Evolutionary conservation across 2,888 invertebrate species (phyloP).

Genomic region (Argyresthia albistria): DNA sequence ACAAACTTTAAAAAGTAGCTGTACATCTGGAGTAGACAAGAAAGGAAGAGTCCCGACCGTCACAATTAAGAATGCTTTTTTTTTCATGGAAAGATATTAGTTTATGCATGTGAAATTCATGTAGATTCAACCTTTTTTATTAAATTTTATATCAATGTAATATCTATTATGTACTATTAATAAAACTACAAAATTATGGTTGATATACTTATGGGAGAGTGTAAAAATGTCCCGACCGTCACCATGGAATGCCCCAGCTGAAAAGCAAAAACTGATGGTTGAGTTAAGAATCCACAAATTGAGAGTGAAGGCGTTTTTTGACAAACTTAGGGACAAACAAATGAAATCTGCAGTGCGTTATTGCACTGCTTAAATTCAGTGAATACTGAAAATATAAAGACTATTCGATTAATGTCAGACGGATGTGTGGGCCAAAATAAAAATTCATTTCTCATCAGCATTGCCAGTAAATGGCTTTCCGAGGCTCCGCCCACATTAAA

Average conservation of each 20-base stretch:
- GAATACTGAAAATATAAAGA: conserved; percentile 5
- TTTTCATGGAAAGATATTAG: conserved; percentile 1
- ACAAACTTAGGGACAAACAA: too few relatives aligned
- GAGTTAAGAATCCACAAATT: too few relatives aligned
- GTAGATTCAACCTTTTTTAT: background rate
- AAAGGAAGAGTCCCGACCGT: conserved; percentile 5
- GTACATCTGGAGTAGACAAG: conserved; percentile 3
- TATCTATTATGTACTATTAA: conserved; percentile 1
- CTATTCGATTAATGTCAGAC: conserved; percentile 6
- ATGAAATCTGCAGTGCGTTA: conserved; percentile 15
- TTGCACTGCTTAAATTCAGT: conserved; percentile 11
- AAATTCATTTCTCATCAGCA: conserved; percentile 16
- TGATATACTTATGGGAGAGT: background rate
- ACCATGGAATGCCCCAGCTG: conserved; percentile 1
- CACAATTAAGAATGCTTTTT: conserved; percentile 2
- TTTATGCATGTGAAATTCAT: conserved; percentile 2
- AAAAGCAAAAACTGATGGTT: too few relatives aligned
- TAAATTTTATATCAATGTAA: conserved; percentile 2
- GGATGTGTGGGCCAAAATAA: conserved; percentile 18
- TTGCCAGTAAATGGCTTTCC: conserved; percentile 13
- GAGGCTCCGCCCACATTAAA: conserved; percentile 5
- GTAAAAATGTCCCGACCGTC: conserved; percentile 3
- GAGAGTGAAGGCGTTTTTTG: too few relatives aligned
- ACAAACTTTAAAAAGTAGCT: conserved; percentile 4
- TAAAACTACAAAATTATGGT: conserved; percentile 2